phyloP scores from a whole-genome alignment of 2,888 invertebrate species.

The Parapristionchus giblindavisi region DNA sequence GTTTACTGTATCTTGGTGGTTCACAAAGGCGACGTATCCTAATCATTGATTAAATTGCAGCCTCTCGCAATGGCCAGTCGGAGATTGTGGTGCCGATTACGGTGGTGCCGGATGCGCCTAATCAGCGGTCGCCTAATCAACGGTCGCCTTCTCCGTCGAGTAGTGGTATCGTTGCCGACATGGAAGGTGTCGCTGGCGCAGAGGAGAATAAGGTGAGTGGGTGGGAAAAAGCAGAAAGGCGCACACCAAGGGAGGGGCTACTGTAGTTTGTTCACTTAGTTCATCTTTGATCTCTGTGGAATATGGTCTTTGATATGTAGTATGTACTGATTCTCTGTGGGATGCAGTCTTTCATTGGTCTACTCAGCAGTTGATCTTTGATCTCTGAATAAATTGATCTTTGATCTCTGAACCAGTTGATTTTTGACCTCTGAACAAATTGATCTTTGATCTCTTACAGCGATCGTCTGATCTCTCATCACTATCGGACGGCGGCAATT shows the following conservation, averaged over 20 bases:
- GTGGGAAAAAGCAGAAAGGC: neutral
- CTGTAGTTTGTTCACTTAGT: no score
- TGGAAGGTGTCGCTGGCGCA: slow-evolving; percentile 5
- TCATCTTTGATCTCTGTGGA: no score
- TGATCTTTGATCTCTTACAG: slow-evolving; percentile 9
- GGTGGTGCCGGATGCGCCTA: slow-evolving; percentile 5
- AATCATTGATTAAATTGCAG: slow-evolving; percentile 1
- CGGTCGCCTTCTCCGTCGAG: slow-evolving; percentile 35
- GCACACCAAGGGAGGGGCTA: slow-evolving; percentile 2
- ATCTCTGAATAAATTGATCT: no score
- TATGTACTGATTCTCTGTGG: no score
- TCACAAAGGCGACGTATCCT: neutral
- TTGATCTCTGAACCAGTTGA: no score
- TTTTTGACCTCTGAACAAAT: neutral
- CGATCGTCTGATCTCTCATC: slow-evolving; percentile 29
- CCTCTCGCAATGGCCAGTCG: slow-evolving; percentile 15
- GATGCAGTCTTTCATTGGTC: no score
- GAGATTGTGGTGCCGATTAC: slow-evolving; percentile 30
- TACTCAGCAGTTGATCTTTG: no score
- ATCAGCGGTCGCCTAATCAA: neutral
- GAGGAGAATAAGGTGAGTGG: slow-evolving; percentile 34
- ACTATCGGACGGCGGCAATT: slow-evolving; percentile 29
- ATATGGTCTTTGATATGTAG: no score
- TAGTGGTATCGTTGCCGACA: slow-evolving; percentile 29
- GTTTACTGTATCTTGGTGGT: no score